phyloP scores from a whole-genome alignment of 2,113 vertebrate genomes.

The Pygoscelis antarcticus region DNA sequence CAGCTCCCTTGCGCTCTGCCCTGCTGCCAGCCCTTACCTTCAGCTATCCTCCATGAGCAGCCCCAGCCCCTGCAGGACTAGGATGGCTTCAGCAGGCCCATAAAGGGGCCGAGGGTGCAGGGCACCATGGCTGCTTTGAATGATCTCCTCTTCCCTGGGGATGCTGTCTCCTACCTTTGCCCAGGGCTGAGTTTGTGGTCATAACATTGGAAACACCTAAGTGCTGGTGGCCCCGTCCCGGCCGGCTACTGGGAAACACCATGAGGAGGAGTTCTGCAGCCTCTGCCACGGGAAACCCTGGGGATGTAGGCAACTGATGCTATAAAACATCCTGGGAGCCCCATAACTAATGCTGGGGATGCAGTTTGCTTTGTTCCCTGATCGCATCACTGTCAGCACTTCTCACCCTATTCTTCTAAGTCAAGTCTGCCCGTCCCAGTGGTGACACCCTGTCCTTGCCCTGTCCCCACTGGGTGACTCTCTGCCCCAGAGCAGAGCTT shows the following conservation, averaged over 20 bases:
- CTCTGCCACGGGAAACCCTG: fast-evolving
- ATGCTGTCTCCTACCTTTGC: background rate
- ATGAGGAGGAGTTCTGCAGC: background rate
- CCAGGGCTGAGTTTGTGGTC: background rate
- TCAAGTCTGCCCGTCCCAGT: background rate
- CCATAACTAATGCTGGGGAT: background rate
- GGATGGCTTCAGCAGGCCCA: background rate
- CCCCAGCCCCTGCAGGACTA: background rate
- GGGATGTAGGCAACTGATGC: background rate
- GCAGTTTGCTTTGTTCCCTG: background rate
- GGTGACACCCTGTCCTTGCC: fast-evolving
- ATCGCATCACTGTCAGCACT: background rate
- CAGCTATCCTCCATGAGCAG: background rate
- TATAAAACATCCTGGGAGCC: background rate
- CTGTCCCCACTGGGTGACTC: background rate
- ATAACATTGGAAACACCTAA: background rate
- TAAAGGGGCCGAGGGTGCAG: background rate
- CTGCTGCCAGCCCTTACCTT: background rate
- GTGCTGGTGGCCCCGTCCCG: background rate
- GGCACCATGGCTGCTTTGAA: background rate
- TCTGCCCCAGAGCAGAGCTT: background rate
- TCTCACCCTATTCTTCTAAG: background rate
- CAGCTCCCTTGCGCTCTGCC: background rate
- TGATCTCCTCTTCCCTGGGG: background rate
- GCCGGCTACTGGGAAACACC: fast-evolving